Percentiles rank a stretch among this genome's conserved stretches.
Evolutionary conservation across 2,113 vertebrate genomes (phyloP).

Genomic region (Pseudopipra pipra): DNA sequence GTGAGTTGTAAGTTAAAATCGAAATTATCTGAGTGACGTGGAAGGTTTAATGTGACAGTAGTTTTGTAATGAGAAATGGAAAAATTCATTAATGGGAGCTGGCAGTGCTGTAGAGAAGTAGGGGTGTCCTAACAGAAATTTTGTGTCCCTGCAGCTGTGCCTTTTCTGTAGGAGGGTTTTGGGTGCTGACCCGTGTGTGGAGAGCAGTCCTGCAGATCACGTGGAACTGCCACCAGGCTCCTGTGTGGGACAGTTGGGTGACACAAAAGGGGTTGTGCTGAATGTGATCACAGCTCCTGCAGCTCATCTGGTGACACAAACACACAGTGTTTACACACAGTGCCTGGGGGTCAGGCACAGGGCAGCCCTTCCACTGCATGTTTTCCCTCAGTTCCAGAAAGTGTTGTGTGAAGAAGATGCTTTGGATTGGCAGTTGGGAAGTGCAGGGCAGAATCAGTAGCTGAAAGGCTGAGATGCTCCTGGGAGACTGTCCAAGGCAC

Average conservation of each 20-base stretch:
- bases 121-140: not conserved
- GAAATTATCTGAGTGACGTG: not conserved
- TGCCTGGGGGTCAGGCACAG: accelerated
- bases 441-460: not conserved
- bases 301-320: not conserved
- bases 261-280: not conserved
- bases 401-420: not conserved
- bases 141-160: not conserved
- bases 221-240: not conserved
- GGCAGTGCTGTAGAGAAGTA: not conserved
- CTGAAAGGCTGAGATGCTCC: not conserved
- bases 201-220: not conserved
- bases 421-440: not conserved
- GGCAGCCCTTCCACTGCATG: not conserved
- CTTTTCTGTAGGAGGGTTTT: not conserved
- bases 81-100: not conserved
- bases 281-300: not conserved
- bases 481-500: not conserved
- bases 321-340: too few species aligned
- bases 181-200: not conserved
- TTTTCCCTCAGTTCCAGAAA: not conserved
- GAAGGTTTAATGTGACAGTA: not conserved
- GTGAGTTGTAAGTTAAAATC: not conserved
- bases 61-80: not conserved
- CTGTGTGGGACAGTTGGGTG: not conserved